Percentiles rank a stretch among this genome's conserved stretches.
These are phyloP conservation scores for Scrobipalpa costella DNA, from an alignment of 2,888 invertebrate genomes.

Conservation along the genomic window DNA sequence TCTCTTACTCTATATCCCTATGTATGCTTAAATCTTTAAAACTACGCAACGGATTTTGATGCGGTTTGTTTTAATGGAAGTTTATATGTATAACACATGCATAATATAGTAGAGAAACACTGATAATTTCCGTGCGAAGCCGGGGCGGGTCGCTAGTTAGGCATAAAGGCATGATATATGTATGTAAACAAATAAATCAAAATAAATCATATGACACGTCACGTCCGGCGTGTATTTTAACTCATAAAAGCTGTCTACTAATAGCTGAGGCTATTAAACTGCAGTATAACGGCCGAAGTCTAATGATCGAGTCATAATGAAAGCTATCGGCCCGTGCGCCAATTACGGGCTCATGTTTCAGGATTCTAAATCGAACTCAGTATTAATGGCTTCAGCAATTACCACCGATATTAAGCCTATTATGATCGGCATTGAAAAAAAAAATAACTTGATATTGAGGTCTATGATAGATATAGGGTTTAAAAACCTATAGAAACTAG, in stretches of 20 bases:
- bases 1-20: too few relatives aligned
- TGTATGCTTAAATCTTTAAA: too few relatives aligned
- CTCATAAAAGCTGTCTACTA: conserved; percentile 10
- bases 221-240: not conserved
- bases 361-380: conserved; percentile 41
- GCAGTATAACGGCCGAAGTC: conserved; percentile 48
- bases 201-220: not conserved
- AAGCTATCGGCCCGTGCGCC: conserved; percentile 44
- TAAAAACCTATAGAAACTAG: not conserved
- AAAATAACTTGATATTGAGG: not conserved
- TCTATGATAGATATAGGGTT: not conserved
- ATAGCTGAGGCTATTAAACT: conserved; percentile 42
- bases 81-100: too few relatives aligned
- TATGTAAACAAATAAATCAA: too few relatives aligned
- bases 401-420: conserved; percentile 22
- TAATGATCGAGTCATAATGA: conserved; percentile 42
- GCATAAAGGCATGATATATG: too few relatives aligned
- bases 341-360: conserved; percentile 54
- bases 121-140: too few relatives aligned
- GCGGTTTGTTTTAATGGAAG: too few relatives aligned
- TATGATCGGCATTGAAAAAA: not conserved
- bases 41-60: too few relatives aligned
- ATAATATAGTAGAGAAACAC: too few relatives aligned
- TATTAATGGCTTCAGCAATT: conserved; percentile 35
- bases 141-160: too few relatives aligned